A percentile compares a stretch with the other conserved stretches of the same genome.
These are phyloP conservation scores for Molorchus minor DNA, from an alignment of 2,888 invertebrate species.

Conservation along the genomic window DNA sequence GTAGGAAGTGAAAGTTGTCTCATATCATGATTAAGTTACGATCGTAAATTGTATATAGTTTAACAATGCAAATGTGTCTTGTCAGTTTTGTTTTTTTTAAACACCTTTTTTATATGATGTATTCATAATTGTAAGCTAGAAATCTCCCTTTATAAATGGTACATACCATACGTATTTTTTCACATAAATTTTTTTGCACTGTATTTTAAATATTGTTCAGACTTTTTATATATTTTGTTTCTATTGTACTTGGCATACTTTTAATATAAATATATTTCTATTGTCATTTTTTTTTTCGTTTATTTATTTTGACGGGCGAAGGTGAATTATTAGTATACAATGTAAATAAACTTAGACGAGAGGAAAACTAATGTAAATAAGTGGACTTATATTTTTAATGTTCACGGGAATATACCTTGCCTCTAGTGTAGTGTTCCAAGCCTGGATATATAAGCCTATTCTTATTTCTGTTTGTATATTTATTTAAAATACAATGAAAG, in stretches of 20 bases:
- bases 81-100: constrained; percentile 36
- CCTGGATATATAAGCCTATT: constrained; percentile 38
- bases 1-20: constrained; percentile 45
- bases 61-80: constrained; percentile 35
- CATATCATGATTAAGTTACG: constrained; percentile 54
- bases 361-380: constrained; percentile 34
- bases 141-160: constrained; percentile 52
- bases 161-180: constrained; percentile 57
- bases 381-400: constrained; percentile 29
- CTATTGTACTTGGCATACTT: constrained; percentile 58
- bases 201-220: constrained; percentile 53
- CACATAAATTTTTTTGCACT: constrained; percentile 53
- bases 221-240: constrained; percentile 56
- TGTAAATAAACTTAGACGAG: constrained; percentile 44
- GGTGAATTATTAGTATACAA: constrained; percentile 42
- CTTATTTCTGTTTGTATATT: constrained; percentile 50
- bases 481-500: constrained; percentile 46
- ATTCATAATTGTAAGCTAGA: constrained; percentile 42
- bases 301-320: constrained; percentile 39
- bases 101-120: constrained; percentile 38
- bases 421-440: constrained; percentile 48
- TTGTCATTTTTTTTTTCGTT: constrained; percentile 55
- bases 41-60: constrained; percentile 55
- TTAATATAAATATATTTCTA: constrained; percentile 61
- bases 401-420: constrained; percentile 50